phyloP scores from a whole-genome alignment of 2,888 invertebrate species.

The Campaea margaritaria region DNA sequence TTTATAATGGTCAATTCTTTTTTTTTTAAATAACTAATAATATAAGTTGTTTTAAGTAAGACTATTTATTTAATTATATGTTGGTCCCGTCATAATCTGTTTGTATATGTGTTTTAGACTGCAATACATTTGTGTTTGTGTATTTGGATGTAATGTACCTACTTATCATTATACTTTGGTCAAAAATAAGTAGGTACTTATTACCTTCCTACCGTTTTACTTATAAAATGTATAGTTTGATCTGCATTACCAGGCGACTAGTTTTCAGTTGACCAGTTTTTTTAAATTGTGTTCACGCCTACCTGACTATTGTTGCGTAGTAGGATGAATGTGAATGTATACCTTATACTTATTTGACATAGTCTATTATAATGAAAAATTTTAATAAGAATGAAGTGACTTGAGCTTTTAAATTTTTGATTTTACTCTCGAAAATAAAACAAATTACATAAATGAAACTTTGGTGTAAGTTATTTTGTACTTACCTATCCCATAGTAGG shows the following conservation, averaged over 20 bases:
- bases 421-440: constrained; percentile 73
- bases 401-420: constrained; percentile 56
- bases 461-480: neutral
- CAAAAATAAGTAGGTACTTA: constrained; percentile 1
- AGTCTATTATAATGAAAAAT: constrained; percentile 35
- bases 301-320: neutral
- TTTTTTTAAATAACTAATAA: constrained; percentile 31
- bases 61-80: constrained; percentile 45
- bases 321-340: neutral
- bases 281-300: neutral
- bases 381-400: constrained; percentile 83
- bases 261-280: no score
- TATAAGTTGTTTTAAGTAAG: neutral
- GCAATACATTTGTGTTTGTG: constrained; percentile 31
- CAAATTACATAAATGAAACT: constrained; percentile 7
- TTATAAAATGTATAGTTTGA: no score
- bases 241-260: no score
- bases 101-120: constrained; percentile 46
- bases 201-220: constrained; percentile 2
- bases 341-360: neutral
- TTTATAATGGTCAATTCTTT: constrained; percentile 3
- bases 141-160: constrained; percentile 32
- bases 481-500: neutral
- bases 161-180: constrained; percentile 9
- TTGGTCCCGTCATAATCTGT: constrained; percentile 52